phyloP scores from a whole-genome alignment of 53 echinoderm and acorn worm genomes.

The Astropecten irregularis region DNA sequence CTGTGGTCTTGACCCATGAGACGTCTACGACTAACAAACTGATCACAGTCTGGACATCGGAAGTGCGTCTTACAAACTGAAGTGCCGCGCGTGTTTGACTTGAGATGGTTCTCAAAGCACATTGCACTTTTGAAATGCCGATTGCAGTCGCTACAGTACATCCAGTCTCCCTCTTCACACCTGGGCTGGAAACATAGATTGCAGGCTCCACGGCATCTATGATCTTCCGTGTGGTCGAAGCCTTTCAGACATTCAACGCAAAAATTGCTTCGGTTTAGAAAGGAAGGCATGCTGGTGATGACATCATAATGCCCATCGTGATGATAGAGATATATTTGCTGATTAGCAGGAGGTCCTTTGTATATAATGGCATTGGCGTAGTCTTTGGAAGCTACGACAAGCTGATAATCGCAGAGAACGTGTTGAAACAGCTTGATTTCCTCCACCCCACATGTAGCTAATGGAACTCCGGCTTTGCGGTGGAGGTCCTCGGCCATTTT shows the following conservation, averaged over 20 bases:
- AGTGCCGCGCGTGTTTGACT: background rate
- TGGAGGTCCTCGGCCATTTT: conserved; percentile 45
- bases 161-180: conserved; percentile 18
- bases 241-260: conserved; percentile 54
- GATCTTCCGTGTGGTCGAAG: conserved; percentile 37
- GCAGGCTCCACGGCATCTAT: conserved; percentile 47
- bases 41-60: conserved; percentile 18
- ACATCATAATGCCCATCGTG: conserved; percentile 50
- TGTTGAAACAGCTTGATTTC: conserved; percentile 53
- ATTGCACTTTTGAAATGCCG: conserved; percentile 57
- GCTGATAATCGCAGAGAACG: conserved; percentile 21
- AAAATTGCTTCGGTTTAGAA: conserved; percentile 44
- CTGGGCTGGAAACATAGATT: conserved; percentile 21
- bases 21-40: conserved; percentile 7
- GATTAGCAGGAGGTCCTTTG: background rate
- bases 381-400: conserved; percentile 39
- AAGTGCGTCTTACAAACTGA: conserved; percentile 10
- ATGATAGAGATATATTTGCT: conserved; percentile 29
- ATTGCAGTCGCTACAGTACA: conserved; percentile 58
- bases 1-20: background rate
- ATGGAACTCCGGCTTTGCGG: conserved; percentile 10
- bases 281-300: conserved; percentile 55
- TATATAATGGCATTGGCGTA: conserved; percentile 26
- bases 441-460: conserved; percentile 44
- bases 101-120: conserved; percentile 61